phyloP scores from a whole-genome alignment of 2,888 invertebrate species.

The Lasioglossum malachurum region DNA sequence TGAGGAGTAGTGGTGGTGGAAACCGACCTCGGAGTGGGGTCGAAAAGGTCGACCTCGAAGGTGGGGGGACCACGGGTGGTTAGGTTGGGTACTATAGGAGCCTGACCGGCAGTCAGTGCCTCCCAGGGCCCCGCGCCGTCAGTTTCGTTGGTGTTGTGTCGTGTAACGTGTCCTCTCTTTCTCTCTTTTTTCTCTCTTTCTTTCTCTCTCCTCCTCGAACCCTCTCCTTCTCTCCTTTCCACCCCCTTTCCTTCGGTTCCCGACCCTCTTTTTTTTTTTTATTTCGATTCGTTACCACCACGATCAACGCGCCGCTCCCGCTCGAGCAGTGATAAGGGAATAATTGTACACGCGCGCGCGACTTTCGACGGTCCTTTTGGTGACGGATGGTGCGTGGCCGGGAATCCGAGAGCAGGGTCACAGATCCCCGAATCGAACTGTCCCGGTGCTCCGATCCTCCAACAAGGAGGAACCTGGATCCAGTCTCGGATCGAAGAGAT shows the following conservation, averaged over 20 bases:
- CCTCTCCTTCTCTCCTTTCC: slow-evolving; percentile 31
- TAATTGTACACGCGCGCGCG: slow-evolving; percentile 37
- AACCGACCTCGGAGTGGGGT: slow-evolving; percentile 49
- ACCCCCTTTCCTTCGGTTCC: slow-evolving; percentile 18
- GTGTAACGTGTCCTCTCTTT: slow-evolving; percentile 61
- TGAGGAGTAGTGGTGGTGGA: slow-evolving; percentile 40
- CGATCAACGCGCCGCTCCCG: slow-evolving; percentile 25
- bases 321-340: slow-evolving; percentile 60
- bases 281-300: slow-evolving; percentile 12
- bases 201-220: slow-evolving; percentile 14
- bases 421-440: not conserved
- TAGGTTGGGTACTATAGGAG: slow-evolving; percentile 72
- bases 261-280: slow-evolving; percentile 14
- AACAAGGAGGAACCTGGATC: not conserved
- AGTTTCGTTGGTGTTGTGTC: slow-evolving; percentile 75
- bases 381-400: slow-evolving; percentile 42
- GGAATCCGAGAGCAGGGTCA: slow-evolving; percentile 15
- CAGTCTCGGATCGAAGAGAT: not conserved
- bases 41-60: slow-evolving; percentile 47
- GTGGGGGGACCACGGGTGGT: slow-evolving; percentile 60
- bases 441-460: not conserved
- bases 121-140: slow-evolving; percentile 82
- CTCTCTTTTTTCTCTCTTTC: slow-evolving; percentile 45
- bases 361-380: slow-evolving; percentile 16
- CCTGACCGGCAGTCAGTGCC: slow-evolving; percentile 80